A percentile compares a stretch with the other conserved stretches of the same genome.
Conservation (phyloP, 2,888 invertebrate genomes). For the Cryptus armator region DNA sequence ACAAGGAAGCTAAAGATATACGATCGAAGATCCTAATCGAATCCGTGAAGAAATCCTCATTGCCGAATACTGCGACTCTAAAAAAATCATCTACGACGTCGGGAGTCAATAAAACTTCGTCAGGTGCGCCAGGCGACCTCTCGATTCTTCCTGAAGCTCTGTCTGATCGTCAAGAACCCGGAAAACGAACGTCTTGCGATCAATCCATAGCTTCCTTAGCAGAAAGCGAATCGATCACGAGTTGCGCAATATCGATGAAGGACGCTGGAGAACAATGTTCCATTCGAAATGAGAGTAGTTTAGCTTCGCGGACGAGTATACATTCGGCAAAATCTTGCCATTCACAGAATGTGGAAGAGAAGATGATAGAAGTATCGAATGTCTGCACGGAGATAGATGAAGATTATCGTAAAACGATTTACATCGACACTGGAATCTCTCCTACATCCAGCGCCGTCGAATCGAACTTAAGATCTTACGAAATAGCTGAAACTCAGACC, state of each 20-base stretch:
- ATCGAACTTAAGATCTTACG: slow-evolving; percentile 3
- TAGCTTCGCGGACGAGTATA: slow-evolving; percentile 32
- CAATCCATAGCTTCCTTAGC: slow-evolving; percentile 41
- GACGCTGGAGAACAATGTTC: slow-evolving; percentile 54
- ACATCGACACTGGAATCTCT: slow-evolving; percentile 27
- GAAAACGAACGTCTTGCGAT: background rate
- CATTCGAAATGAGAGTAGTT: slow-evolving; percentile 19
- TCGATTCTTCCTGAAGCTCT: slow-evolving; percentile 52
- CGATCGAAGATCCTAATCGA: slow-evolving; percentile 43
- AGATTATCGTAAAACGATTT: slow-evolving; percentile 24
- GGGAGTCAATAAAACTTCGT: background rate
- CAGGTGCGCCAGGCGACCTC: slow-evolving; percentile 54
- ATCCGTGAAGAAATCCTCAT: slow-evolving; percentile 32
- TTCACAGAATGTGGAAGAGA: slow-evolving; percentile 32
- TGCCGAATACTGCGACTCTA: background rate
- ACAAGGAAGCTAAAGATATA: slow-evolving; percentile 26
- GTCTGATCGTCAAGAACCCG: slow-evolving; percentile 1
- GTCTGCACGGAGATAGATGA: slow-evolving; percentile 50
- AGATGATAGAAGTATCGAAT: background rate
- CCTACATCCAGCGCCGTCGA: slow-evolving; percentile 25
- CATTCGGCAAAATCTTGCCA: background rate
- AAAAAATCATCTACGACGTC: background rate
- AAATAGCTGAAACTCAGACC: slow-evolving; percentile 47
- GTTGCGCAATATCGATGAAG: slow-evolving; percentile 46
- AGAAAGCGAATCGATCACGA: slow-evolving; percentile 39